Evolutionary conservation across 2,113 vertebrate species (phyloP).

Genomic region (Macrotus californicus): DNA sequence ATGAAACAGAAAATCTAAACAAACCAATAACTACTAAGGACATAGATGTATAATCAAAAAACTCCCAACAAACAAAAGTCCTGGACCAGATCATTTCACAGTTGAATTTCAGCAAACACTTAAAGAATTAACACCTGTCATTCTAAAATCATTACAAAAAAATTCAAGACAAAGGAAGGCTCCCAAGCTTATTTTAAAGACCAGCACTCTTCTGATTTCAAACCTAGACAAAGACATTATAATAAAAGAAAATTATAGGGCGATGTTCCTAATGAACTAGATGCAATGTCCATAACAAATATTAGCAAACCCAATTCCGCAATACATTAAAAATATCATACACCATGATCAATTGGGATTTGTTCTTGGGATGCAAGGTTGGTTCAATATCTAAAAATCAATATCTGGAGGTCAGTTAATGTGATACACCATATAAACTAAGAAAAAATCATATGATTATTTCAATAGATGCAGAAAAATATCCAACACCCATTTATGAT

Average conservation of each 20-base stretch:
- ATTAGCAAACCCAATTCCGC: not conserved
- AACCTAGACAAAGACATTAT: not conserved
- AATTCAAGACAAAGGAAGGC: not conserved
- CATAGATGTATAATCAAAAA: not conserved
- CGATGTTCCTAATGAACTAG: not conserved
- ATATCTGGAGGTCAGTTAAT: not conserved
- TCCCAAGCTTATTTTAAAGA: not conserved
- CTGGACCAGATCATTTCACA: not conserved
- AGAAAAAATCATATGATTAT: not conserved
- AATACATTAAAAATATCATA: not conserved
- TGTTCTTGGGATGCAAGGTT: not conserved
- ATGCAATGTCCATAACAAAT: not conserved
- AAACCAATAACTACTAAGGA: not conserved
- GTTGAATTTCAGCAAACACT: not conserved
- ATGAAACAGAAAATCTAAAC: not conserved
- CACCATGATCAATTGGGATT: not conserved
- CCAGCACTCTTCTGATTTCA: not conserved
- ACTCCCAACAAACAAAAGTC: not conserved
- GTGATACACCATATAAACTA: not conserved
- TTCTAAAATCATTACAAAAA: not conserved
- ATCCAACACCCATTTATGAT: not conserved
- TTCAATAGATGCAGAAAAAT: not conserved
- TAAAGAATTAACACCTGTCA: not conserved
- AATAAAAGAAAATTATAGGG: not conserved
- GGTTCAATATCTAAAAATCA: not conserved